phyloP scores from a whole-genome alignment of 1,140 invertebrate species.

The Thalassaphorura encarpata region DNA sequence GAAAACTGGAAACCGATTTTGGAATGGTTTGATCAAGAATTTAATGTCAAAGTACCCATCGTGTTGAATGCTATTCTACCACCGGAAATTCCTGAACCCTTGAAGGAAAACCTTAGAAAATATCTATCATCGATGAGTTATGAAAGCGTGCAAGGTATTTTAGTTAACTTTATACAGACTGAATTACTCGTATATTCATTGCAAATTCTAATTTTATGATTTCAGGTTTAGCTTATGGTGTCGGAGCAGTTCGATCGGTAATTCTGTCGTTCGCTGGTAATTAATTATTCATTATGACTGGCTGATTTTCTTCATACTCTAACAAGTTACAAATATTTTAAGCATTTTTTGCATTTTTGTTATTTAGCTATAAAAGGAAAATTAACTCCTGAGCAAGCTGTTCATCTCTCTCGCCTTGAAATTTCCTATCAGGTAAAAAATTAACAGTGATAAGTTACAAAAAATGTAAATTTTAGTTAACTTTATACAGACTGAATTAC shows the following conservation, averaged over 20 bases:
- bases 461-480: background rate
- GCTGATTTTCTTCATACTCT: no score
- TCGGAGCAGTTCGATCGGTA: slow-evolving; percentile 85
- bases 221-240: slow-evolving; percentile 70
- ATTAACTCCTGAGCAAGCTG: slow-evolving; percentile 67
- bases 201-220: slow-evolving; percentile 33
- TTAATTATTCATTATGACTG: no score
- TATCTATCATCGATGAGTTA: slow-evolving; percentile 68
- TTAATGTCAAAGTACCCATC: slow-evolving; percentile 54
- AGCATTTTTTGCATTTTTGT: no score
- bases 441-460: background rate
- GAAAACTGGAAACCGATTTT: slow-evolving; percentile 79
- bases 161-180: background rate
- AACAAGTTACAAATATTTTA: no score
- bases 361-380: slow-evolving; percentile 62
- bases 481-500: background rate
- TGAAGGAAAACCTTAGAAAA: slow-evolving; percentile 54
- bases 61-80: slow-evolving; percentile 57
- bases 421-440: slow-evolving; percentile 70
- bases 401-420: slow-evolving; percentile 72
- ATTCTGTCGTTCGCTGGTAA: slow-evolving; percentile 72
- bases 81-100: slow-evolving; percentile 52
- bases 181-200: slow-evolving; percentile 3
- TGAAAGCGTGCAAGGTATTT: slow-evolving; percentile 60
- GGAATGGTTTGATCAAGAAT: slow-evolving; percentile 74